Evolutionary conservation across 1,140 invertebrate genomes (phyloP), one percentile per base, ranked within the genome.

Genomic region (Eupristina koningsbergeri): DNA sequence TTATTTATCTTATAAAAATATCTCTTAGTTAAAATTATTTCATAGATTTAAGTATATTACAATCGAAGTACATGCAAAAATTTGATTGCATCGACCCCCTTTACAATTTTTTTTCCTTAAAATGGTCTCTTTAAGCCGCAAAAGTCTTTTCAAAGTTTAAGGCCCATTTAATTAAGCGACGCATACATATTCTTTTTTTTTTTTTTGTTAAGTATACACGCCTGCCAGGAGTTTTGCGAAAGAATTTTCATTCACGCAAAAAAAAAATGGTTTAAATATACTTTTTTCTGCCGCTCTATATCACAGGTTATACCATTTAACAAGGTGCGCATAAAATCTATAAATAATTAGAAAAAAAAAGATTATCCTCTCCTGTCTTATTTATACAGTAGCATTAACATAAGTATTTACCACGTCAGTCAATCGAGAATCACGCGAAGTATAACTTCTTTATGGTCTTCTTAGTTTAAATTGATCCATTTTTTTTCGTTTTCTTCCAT

Each of bases 291-390:
- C 31, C 86, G 89, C 89, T 90, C 89, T 88, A 91, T 92, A 92
- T 92, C 91, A 92, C 91, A 92, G 91, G 91, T 91, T 89, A 91
- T 89, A 89, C 89, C 89, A 88, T 87, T 88, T 87, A 88, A 88
- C 87, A 89, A 91, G 87, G 89, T 90, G 88, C 88, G 87, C 88
- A 85, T 88, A 85, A 86, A 87, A 86, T 85, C 86, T 86, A 84
- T 85, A 71, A 85, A 82, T 75, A 64, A 86, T 80, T 69, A 86
- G 80, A 83, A 82, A 71, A 69, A 69, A 79, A 81, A 83, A 78
- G 74, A 81, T 82, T 80, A 78, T 81, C 39, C 73, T 77, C 64
- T 39, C 67, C 82, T 83, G 63, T 71, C 41, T 69, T 83, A 64
- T 75, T 80, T 80, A 84, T 80, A 80, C 58, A 84, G 22, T 80